Base-by-base conservation (phyloP, 2,113 vertebrate genomes). In the Camelus dromedarius region DNA sequence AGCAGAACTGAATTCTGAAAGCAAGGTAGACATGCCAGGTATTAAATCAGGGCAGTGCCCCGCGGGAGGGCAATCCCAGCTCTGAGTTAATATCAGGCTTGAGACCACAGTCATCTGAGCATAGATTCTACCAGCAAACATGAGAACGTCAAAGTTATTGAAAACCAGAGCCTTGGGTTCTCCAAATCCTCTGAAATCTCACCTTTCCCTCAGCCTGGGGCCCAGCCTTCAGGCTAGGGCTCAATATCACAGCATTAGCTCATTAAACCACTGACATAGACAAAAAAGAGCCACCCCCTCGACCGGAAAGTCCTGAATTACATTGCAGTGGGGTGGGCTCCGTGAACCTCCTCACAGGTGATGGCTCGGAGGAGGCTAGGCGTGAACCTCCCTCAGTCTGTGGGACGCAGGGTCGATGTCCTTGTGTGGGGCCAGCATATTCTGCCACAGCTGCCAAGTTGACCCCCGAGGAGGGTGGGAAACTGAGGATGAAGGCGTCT, bases 241-340 rank as follows among this genome's bases (percentile, higher is more conserved):
- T 97, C 91, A 75, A 97, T 89, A 97, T 89, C 97, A 97, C 32
- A 93, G 82, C 93, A 84, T 96, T 96, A 95, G 97, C 67, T 97
- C 89, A 89, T 91, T 92, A 97, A 98, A 95, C 82, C 81, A 96
- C 32, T 77, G 97, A 96, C 85, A 97, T 83, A 97, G 96, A 98
- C 94, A 97, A 97, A 98, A 90, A 96, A 89, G 50, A 72, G 80
- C 83, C 2, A 56, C 76, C 97, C 95, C 91, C 56, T 94, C 90
- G 96, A 91, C 89, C 69, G 92, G 89, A 77, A 97, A 97, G 97
- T 94, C 96, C 95, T 97, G 96, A 88, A 96, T 85, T 87, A 91
- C 46, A 38, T 3, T 90, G 96, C 88, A 96, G 93, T 97, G 98
- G 97, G 32, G 88, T 76, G 79, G 75, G 90, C 93, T 96, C 95